Base-by-base conservation (phyloP, 2,888 invertebrate species). In the Steinernema carpocapsae region DNA sequence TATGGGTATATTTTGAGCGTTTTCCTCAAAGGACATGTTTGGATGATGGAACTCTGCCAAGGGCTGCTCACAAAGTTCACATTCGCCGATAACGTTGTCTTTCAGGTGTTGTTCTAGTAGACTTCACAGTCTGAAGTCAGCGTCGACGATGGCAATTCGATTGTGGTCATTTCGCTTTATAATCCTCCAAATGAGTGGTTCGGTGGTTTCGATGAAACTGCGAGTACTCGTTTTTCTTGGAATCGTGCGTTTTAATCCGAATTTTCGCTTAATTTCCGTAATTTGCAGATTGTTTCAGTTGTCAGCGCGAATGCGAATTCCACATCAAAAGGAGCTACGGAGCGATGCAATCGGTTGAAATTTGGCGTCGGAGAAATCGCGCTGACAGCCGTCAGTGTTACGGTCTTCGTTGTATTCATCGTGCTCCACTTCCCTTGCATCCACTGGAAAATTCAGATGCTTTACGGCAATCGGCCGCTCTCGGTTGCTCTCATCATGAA, bases 401-500 rank as follows among this genome's bases (percentile, higher is more conserved):
- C 14, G 12, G 51, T 19, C 14, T 51, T 51, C 19, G 14, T 51
- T 10, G 12, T 51, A 10, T 51, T 51, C 51, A 6, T 51, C 51
- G 6, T 51, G 6, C 51, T 51, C 51, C 51, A 51, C 19, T 6
- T 19, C 12, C 12, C 51, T 19, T 51, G 51, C 51, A 51, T 51
- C 51, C 51, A 51, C 19, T 51, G 51, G 51, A 10, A 19, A 10
- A 19, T 51, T 19, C 51, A 51, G 51, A 51, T 51, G 51, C 51
- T 51, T 19, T 51, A 51, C 19, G 19, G 51, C 14, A 51, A 51
- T 19, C 51, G 51, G 51, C 51, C 51, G 12, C 51, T 51, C 51
- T 10, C 51, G 14, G 51, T 51, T 6, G 51, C 51, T 10, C 51
- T 51, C 12, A 10, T 51, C 51, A 6, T 51, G 12, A 51, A 51